A percentile compares a stretch with the other conserved stretches of the same genome.
Evolutionary conservation across 2,113 vertebrate species (phyloP).

Genomic region (Zosterops lateralis): DNA sequence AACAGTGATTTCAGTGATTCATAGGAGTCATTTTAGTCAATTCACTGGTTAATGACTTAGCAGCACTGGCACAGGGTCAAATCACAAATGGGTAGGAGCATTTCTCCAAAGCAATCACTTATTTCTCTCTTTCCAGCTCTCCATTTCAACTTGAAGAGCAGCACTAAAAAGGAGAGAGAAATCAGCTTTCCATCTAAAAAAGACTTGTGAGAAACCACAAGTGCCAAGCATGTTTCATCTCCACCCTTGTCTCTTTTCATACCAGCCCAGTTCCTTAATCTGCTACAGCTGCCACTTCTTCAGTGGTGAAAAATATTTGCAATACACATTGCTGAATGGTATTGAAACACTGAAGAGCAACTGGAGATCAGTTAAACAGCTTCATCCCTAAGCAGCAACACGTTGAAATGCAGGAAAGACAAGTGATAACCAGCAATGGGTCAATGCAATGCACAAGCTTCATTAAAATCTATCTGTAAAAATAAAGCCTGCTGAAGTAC

Average conservation of each 20-base stretch:
- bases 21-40: constrained; percentile 14
- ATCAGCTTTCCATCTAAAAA: not conserved
- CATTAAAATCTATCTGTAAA: not conserved
- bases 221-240: not conserved
- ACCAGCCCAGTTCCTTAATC: not conserved
- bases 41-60: not conserved
- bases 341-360: not conserved
- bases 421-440: not conserved
- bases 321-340: not conserved
- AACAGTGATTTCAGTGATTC: not conserved
- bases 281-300: not conserved
- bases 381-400: not conserved
- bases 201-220: not conserved
- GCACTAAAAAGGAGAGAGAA: not conserved
- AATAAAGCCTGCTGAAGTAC: not conserved
- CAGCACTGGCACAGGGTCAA: not conserved
- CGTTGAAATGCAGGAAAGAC: not conserved
- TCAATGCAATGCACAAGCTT: not conserved
- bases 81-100: not conserved
- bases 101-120: not conserved
- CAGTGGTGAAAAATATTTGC: not conserved
- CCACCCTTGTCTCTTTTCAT: not conserved
- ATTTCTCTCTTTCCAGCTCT: not conserved
- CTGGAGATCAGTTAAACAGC: not conserved
- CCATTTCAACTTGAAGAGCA: not conserved